phyloP scores from a whole-genome alignment of 2,113 vertebrate genomes.

The Lipotes vexillifer region DNA sequence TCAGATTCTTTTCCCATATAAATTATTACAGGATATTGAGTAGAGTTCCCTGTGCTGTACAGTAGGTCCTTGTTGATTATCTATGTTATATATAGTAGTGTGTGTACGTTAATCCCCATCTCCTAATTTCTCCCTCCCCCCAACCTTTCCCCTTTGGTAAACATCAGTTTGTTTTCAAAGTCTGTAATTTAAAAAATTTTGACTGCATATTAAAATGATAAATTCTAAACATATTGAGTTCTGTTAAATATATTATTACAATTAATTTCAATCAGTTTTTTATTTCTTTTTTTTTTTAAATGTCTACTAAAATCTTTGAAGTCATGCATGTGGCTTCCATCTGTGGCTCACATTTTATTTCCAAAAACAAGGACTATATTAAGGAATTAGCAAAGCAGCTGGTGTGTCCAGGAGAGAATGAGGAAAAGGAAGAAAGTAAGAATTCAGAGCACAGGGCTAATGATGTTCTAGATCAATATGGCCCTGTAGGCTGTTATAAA shows the following conservation, averaged over 20 bases:
- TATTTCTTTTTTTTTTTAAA: background rate
- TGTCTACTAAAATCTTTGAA: background rate
- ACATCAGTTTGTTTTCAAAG: too few species aligned
- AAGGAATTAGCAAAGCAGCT: background rate
- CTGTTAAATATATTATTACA: background rate
- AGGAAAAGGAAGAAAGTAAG: background rate
- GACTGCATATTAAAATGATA: background rate
- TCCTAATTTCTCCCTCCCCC: too few species aligned
- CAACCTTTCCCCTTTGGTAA: too few species aligned
- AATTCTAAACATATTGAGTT: background rate
- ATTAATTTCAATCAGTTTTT: background rate
- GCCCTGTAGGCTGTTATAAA: background rate
- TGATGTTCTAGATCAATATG: too few species aligned
- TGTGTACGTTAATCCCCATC: too few species aligned
- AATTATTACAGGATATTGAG: too few species aligned
- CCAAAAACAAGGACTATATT: background rate
- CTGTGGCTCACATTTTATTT: background rate
- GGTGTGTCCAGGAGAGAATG: background rate
- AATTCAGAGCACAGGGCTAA: background rate
- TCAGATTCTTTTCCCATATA: too few species aligned
- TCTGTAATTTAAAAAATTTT: background rate
- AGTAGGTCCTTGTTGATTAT: too few species aligned
- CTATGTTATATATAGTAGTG: too few species aligned
- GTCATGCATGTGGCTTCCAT: background rate
- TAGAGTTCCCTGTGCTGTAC: too few species aligned